Evolutionary conservation across 2,888 invertebrate genomes (phyloP).

Genomic region (Dioctria linearis): DNA sequence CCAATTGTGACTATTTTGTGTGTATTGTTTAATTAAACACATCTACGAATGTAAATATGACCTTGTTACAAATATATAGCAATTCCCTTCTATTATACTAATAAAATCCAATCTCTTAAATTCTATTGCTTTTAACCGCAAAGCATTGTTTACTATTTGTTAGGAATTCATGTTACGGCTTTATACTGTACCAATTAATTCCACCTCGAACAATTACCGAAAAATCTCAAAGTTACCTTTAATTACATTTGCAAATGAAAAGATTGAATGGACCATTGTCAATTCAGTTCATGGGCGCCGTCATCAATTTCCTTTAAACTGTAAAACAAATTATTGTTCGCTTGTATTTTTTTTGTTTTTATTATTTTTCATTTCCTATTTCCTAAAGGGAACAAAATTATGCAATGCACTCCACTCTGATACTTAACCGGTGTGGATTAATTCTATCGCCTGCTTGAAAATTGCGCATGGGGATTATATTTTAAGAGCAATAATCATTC

Average conservation of each 20-base stretch:
- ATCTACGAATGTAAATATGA: too few relatives aligned
- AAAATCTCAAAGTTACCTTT: constrained; percentile 26
- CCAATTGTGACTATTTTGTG: too few relatives aligned
- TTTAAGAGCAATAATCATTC: background rate
- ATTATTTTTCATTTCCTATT: background rate
- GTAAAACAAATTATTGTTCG: constrained; percentile 1
- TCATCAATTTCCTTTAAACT: constrained; percentile 24
- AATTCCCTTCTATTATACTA: too few relatives aligned
- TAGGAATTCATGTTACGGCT: background rate
- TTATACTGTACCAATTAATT: constrained; percentile 29
- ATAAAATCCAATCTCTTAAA: too few relatives aligned
- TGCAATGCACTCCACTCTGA: background rate
- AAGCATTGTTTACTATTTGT: constrained; percentile 2
- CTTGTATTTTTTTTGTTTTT: background rate
- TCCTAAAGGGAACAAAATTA: background rate
- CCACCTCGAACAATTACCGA: constrained; percentile 9
- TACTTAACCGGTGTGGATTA: constrained; percentile 15
- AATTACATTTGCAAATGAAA: constrained; percentile 29
- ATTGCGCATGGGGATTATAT: background rate
- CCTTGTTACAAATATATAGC: too few relatives aligned
- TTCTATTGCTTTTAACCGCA: background rate
- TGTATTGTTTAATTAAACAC: too few relatives aligned
- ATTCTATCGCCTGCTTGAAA: constrained; percentile 16
- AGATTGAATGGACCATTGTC: constrained; percentile 22
- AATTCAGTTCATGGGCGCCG: background rate